Base-by-base conservation (phyloP, 2,888 invertebrate genomes). In the Halictus ligatus region DNA sequence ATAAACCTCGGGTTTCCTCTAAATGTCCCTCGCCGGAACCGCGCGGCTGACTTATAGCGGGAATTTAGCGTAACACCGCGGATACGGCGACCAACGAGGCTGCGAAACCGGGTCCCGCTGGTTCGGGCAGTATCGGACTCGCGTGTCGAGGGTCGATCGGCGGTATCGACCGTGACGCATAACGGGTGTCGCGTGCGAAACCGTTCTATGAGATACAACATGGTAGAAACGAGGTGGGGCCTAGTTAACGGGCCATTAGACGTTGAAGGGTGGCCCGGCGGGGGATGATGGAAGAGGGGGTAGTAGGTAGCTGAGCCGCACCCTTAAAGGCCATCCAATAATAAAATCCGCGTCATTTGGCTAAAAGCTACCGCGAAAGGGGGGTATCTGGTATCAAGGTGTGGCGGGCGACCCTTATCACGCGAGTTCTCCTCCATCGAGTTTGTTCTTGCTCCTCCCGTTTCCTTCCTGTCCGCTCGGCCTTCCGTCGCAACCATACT, bases 321-420 rank as follows among this genome's bases (percentile, higher is more conserved):
- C 94, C 94, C 92, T 88, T 91, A 87, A 91, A 92, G 91, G 89
- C 92, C 92, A 92, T 93, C 92, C 92, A 91, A 94, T 94, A 94
- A 94, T 94, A 94, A 94, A 94, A 94, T 94, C 92, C 92, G 90
- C 94, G 93, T 94, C 94, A 94, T 94, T 94, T 94, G 92, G 94
- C 92, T 94, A 94, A 94, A 94, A 94, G 94, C 94, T 92, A 92
- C 92, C 92, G 90, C 90, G 87, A 78, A 69, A 80, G 74, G 58
- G 76, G 82, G 78, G 69, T 94, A 93, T 94, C 93, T 91, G 83
- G 90, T 94, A 94, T 93, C 93, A 93, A 93, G 94, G 94, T 92
- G 94, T 91, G 94, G 92, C 91, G 77, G 91, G 78, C 83, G 88
- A 86, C 90, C 91, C 92, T 93, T 94, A 94, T 94, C 94, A 93